Percentiles rank a stretch among this genome's conserved stretches.
These are phyloP conservation scores for Anthoscopus minutus DNA, from an alignment of 2,113 vertebrate genomes.

Conservation along the genomic window DNA sequence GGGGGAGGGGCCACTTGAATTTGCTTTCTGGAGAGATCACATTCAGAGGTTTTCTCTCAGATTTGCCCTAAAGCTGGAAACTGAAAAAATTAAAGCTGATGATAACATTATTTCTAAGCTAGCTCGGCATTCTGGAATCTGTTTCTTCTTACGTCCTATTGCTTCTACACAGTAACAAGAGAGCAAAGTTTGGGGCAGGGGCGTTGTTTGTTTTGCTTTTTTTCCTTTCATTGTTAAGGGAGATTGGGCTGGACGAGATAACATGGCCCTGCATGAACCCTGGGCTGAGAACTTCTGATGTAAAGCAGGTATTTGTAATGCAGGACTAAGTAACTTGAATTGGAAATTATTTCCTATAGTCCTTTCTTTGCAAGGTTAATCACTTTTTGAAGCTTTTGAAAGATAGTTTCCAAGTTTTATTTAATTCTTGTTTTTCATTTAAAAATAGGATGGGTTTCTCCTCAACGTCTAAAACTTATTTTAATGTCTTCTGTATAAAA, in stretches of 20 bases:
- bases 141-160: neutral
- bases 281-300: neutral
- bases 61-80: too few species aligned
- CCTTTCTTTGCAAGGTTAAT: neutral
- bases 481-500: neutral
- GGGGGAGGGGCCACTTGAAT: too few species aligned
- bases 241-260: neutral
- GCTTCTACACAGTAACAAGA: neutral
- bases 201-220: neutral
- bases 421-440: neutral
- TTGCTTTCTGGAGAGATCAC: too few species aligned
- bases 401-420: neutral
- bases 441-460: neutral
- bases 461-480: neutral
- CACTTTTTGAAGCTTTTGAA: neutral
- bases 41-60: too few species aligned
- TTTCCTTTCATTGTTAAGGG: neutral
- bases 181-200: fast-evolving
- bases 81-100: neutral
- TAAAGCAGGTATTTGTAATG: neutral
- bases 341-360: neutral
- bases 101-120: neutral
- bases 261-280: neutral
- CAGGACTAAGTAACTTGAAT: neutral
- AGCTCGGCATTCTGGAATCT: neutral